Base-by-base conservation (phyloP, 2,797 vertebrate species). In the Ambastaia sidthimunki region DNA sequence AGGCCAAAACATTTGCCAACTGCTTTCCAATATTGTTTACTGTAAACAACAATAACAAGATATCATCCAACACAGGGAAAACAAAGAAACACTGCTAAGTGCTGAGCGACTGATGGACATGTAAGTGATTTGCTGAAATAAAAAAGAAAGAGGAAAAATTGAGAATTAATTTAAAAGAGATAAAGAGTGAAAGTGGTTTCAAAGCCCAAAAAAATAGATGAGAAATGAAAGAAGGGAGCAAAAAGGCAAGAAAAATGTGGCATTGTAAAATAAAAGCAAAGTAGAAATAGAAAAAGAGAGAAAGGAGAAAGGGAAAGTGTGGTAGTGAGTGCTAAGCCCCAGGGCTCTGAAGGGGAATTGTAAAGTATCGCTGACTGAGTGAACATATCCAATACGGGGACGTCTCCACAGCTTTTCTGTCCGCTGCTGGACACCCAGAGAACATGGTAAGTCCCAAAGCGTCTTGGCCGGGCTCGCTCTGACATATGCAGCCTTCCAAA, bases 301-400 rank as follows among this genome's bases (percentile, higher is more conserved):
- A 94, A 92, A 91, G 92, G 92, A 91, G 90, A 91, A 93, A 93
- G 54, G 88, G 85, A 76, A 90, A 91, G 94, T 93, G 94, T 90
- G 90, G 92, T 93, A 95, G 95, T 93, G 93, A 92, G 92, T 85
- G 89, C 91, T 93, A 93, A 93, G 93, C 92, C 89, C 89, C 85
- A 91, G 92, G 94, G 97, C 96, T 97, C 96, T 92, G 89, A 94
- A 97, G 96, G 95, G 94, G 92, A 93, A 93, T 95, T 94, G 93
- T 92, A 92, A 95, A 96, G 95, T 96, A 94, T 96, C 94, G 94
- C 95, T 94, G 96, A 95, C 92, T 94, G 96, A 97, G 95, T 91
- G 93, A 95, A 94, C 93, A 95, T 92, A 93, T 86, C 91, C 92
- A 93, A 95, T 94, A 93, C 90, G 89, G 94, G 94, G 95, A 96